These are phyloP conservation scores for Myioborus miniatus DNA, from an alignment of 2,797 vertebrate species.

Conservation along the genomic window DNA sequence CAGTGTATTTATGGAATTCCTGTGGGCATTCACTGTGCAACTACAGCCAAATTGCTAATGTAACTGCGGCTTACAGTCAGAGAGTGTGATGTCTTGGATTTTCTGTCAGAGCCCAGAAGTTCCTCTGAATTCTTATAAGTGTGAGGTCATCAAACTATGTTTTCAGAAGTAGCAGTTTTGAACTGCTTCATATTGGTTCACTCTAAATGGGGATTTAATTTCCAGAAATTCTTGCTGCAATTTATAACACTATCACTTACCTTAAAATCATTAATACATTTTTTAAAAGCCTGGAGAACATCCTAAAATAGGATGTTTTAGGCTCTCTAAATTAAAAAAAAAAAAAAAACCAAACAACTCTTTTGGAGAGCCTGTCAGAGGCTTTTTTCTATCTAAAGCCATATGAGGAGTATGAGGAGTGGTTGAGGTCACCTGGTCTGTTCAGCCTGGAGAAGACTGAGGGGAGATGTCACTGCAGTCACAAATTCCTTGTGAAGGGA, in stretches of 20 bases:
- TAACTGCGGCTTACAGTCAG: constrained; percentile 29
- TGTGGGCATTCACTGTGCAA: constrained; percentile 41
- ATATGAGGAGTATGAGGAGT: neutral
- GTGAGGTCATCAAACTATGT: neutral
- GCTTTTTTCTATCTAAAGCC: neutral
- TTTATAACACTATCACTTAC: neutral
- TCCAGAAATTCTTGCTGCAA: neutral
- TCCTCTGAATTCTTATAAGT: neutral
- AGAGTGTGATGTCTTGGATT: constrained; percentile 18
- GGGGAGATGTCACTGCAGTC: neutral
- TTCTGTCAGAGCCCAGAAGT: neutral
- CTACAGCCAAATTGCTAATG: constrained; percentile 63
- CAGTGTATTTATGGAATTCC: constrained; percentile 47
- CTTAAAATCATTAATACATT: neutral
- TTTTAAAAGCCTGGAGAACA: neutral
- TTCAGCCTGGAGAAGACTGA: neutral
- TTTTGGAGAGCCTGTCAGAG: neutral
- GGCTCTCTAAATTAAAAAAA: neutral
- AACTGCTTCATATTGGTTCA: neutral
- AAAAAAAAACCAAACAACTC: no score
- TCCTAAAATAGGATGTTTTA: neutral
- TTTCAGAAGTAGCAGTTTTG: neutral
- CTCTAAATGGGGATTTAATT: neutral
- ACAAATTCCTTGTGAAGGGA: neutral
- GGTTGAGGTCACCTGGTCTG: neutral